A percentile compares a stretch with the other conserved stretches of the same genome.
Conservation (phyloP, 2,888 invertebrate genomes). For the Agrotis puta region DNA sequence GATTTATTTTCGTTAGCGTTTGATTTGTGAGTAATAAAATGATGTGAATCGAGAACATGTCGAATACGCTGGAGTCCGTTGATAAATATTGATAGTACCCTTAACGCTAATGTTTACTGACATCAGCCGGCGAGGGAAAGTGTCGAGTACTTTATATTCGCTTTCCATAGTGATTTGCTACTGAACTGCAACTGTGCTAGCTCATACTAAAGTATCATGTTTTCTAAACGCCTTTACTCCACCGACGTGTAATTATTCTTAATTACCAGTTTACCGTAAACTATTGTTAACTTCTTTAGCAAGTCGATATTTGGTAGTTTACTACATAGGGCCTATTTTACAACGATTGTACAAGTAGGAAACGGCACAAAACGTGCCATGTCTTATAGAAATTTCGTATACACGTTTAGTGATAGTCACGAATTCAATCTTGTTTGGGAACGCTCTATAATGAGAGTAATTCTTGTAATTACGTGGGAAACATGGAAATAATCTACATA, state of each 20-base stretch:
- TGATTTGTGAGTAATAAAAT: conserved; percentile 59
- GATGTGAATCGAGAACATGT: conserved; percentile 60
- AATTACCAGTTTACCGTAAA: conserved; percentile 30
- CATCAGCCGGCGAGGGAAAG: conserved; percentile 68
- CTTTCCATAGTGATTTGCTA: conserved; percentile 71
- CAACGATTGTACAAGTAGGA: conserved; percentile 68
- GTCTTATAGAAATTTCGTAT: conserved; percentile 70
- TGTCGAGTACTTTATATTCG: conserved; percentile 67
- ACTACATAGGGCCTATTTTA: conserved; percentile 44
- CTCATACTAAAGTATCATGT: conserved; percentile 40
- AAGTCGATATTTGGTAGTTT: conserved; percentile 59
- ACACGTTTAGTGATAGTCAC: conserved; percentile 77
- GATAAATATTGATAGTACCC: conserved; percentile 67
- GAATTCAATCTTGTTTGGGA: conserved; percentile 73
- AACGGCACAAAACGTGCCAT: conserved; percentile 71
- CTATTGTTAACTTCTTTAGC: conserved; percentile 40
- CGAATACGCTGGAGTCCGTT: conserved; percentile 53
- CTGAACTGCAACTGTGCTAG: conserved; percentile 52
- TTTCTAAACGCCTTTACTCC: conserved; percentile 36
- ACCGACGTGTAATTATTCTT: conserved; percentile 48
- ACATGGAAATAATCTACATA: conserved; percentile 62
- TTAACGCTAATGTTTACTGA: conserved; percentile 63
- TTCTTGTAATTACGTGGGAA: conserved; percentile 68
- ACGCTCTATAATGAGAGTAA: conserved; percentile 64
- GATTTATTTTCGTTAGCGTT: conserved; percentile 51